Base-by-base conservation (phyloP, 2,888 invertebrate species). In the Rapana venosa region DNA sequence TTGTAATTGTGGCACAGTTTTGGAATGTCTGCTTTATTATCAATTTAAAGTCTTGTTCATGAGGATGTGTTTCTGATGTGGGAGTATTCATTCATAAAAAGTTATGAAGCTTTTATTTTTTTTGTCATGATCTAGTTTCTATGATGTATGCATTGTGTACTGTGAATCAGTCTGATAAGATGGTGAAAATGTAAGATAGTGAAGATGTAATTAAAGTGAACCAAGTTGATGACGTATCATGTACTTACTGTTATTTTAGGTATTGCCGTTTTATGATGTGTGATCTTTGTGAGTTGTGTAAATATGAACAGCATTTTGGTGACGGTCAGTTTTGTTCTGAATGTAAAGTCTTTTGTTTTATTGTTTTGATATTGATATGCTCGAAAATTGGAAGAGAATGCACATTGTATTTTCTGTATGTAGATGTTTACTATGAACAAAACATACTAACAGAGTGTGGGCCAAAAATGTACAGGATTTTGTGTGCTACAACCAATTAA, bases 161-260 rank as follows among this genome's bases (percentile, higher is more conserved):
- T 47, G 47, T 47, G 47, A 47, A 47, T 47, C 47, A 79, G 79
- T 79, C 26, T 35, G 8, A 74, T 32, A n/a, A 8, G 35, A 83
- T 22, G 26, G 83, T 47, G 47, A 36, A n/a, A 35, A 47, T 47
- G n/a, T 47, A 26, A 47, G 35, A 83, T 22, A 47, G 83, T 47
- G 47, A 36, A n/a, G 20, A 47, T 47, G n/a, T 47, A 26, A 83
- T n/a, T 47, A 6, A 47, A 47, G 47, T 47, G 47, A 83, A 83
- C 26, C n/a, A 83, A 26, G 26, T 36, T 83, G 47, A 58, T 15
- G 30, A 26, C 30, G 32, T 58, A n/a, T 86, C 35, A 66, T 86
- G 86, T 86, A 86, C 86, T 86, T 86, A 86, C 86, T 86, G 86
- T 86, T 86, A 86, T 35, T 66, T 6, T 32, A 86, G 22, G 20